phyloP scores from a whole-genome alignment of 30 jellyfish, hydroid and myxozoan species.

The Cassiopea xamachana region DNA sequence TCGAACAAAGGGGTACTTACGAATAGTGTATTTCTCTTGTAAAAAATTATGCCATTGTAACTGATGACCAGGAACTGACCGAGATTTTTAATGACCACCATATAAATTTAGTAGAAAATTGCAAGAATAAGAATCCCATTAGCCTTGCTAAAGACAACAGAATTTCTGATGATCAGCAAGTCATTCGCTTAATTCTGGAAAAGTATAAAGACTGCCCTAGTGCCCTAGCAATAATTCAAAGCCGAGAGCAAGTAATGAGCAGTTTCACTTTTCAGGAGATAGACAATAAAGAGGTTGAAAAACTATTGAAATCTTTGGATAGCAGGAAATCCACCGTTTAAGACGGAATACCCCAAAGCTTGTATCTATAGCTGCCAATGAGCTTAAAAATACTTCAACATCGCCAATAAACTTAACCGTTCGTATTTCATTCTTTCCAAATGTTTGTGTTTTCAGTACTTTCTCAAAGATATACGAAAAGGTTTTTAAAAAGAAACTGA shows the following conservation, averaged over 20 bases:
- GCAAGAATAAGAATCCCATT: conserved; percentile 37
- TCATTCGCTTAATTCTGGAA: conserved; percentile 19
- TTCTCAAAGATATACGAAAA: no score
- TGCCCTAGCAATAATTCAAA: conserved; percentile 20
- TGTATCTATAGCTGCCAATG: no score
- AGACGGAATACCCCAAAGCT: no score
- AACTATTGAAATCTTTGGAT: no score
- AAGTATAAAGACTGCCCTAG: conserved; percentile 11
- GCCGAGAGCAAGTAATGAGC: background rate
- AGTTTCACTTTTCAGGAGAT: background rate
- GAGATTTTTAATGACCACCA: conserved; percentile 50
- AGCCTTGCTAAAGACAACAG: conserved; percentile 21
- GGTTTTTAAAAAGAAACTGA: no score
- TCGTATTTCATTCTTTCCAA: no score
- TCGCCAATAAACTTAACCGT: no score
- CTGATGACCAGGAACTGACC: conserved; percentile 46
- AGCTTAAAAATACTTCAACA: no score
- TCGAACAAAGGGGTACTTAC: background rate
- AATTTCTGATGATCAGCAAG: conserved; percentile 31
- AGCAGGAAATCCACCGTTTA: no score
- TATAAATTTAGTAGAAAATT: conserved; percentile 33
- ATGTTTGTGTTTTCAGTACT: no score
- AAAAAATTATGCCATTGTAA: conserved; percentile 30
- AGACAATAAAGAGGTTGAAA: background rate
- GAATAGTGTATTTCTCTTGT: conserved; percentile 49